These are phyloP conservation scores for Cynopterus sphinx DNA, from an alignment of 2,797 vertebrate species.

Conservation along the genomic window DNA sequence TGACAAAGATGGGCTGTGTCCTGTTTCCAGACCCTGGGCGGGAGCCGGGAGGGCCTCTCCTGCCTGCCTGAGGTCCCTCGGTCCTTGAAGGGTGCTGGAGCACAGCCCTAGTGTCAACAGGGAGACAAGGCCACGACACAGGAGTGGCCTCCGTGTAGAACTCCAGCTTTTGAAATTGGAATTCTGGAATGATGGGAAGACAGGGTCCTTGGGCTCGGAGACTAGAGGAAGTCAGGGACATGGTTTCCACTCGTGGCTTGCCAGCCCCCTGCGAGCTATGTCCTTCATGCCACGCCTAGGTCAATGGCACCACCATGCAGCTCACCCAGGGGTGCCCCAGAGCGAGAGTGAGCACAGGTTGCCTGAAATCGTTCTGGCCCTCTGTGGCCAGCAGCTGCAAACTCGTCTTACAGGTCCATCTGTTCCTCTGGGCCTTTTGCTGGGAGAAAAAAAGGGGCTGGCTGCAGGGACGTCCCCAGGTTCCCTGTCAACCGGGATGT, in stretches of 20 bases:
- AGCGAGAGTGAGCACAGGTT: neutral
- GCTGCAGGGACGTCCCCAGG: neutral
- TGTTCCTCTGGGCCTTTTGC: neutral
- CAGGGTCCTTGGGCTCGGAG: fast-evolving
- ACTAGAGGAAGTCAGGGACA: neutral
- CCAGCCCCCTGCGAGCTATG: neutral
- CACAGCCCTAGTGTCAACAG: neutral
- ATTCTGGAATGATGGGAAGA: neutral
- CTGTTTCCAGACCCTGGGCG: neutral
- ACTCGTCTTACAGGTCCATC: neutral
- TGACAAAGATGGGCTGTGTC: constrained; percentile 35
- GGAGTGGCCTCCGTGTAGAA: neutral
- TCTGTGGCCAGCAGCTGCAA: neutral
- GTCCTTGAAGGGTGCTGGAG: neutral
- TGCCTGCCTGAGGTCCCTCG: neutral
- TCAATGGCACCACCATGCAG: fast-evolving
- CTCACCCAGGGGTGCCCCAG: neutral
- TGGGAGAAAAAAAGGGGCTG: neutral
- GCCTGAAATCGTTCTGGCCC: too few relatives aligned
- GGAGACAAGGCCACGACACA: neutral
- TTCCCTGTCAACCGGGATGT: too few relatives aligned
- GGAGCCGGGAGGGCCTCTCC: neutral
- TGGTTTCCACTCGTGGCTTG: neutral
- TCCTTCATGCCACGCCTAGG: neutral
- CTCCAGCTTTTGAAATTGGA: neutral